Base-by-base conservation (phyloP, 2,797 vertebrate genomes). In the Morus bassanus region DNA sequence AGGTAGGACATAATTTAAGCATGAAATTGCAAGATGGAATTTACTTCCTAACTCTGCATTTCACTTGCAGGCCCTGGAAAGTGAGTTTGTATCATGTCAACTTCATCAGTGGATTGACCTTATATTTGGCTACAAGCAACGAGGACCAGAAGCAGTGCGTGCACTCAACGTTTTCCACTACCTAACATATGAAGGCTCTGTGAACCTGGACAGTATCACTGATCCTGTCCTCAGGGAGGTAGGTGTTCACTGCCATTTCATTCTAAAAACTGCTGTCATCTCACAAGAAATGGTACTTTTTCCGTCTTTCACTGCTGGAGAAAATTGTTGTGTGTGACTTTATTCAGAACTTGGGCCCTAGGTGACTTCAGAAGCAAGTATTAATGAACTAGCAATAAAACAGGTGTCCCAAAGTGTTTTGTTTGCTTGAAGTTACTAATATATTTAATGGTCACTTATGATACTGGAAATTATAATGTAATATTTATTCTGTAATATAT, bases 91-190 rank as follows among this genome's bases (percentile, higher is more conserved):
- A 96, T 99, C 99, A 91, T 99, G 99, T 98, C 99, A 99, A 33
- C 99, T 99, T 96, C 99, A 99, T 98, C 99, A 99, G 97, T 99
- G 99, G 99, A 99, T 99, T 96, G 99, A 99, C 98, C 99, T 99
- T 97, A 99, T 99, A 98, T 99, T 99, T 97, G 99, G 99, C 98
- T 99, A 99, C 98, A 99, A 99, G 97, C 99, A 99, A 97, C 98
- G 99, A 93, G 99, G 99, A 76, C 99, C 99, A 7, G 99, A 99
- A 98, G 99, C 99, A 3, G 98, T 98, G 75, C 99, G 99, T 12
- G 99, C 99, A 69, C 99, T 99, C 97, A 99, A 99, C 31, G 98
- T 99, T 98, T 99, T 99, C 96, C 99, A 99, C 98, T 98, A 99
- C 97, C 97, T 99, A 97, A 99, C 99, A 57, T 99, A 99, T 79